Evolutionary conservation across 2,888 invertebrate genomes (phyloP), one percentile per base, ranked within the genome.

Genomic region (Lydus trimaculatus): DNA sequence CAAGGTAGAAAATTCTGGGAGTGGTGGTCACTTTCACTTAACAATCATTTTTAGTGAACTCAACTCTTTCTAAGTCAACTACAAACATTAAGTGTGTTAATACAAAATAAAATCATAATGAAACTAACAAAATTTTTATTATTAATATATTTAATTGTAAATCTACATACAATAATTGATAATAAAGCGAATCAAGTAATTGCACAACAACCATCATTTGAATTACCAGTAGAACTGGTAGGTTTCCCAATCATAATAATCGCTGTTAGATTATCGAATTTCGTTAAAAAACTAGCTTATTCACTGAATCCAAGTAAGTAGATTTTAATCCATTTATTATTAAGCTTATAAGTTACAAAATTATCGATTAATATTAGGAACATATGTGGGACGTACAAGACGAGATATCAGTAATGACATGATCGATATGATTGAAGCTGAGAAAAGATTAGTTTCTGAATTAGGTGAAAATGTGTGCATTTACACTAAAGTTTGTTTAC

Each of bases 201-300:
- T 6, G 81, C 82, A 2, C 83, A 83, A 73, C 79, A 83, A 70
- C 88, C 90, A 15, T 79, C 88, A 0, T 92, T 94, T 80, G 92
- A 94, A 79, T 83, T 95, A 65, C 95, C 95, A 13, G 94, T 95
- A n/a, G 94, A 95, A 81, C 86, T 95, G 66, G 88, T 95, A 48
- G 95, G 95, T 31, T 95, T 95, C 80, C 95, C 95, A 0, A 90
- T 94, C 70, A 95, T 95, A 75, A 91, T 94, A 63, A 85, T 93
- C 8, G 92, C 92, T 31, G 94, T 95, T 13, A 88, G 92, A 75
- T 84, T 94, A 64, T 90, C 93, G 0, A 94, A 94, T 85, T 95
- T 95, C 81, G 89, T 94, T 72, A 94, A 94, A 86, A 94, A 94
- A 83, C 85, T 95, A 69, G 90, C 92, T 0, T 95, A 95, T 85